Evolutionary conservation across 2,797 vertebrate species (phyloP).

Genomic region (Catamblyrhynchus diadema): DNA sequence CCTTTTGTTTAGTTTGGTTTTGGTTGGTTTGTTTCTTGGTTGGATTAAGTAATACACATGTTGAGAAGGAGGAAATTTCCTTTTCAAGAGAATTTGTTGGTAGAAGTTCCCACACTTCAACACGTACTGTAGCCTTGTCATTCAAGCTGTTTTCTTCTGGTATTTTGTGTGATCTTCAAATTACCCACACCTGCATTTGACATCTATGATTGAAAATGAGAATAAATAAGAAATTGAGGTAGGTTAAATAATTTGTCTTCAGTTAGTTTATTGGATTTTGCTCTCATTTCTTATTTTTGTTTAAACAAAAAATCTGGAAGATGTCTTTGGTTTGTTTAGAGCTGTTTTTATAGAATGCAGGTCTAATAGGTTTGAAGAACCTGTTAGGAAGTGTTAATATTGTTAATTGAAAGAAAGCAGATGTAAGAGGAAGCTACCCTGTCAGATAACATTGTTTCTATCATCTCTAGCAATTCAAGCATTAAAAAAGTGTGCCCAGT

Average conservation of each 20-base stretch:
- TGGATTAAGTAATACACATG: not conserved
- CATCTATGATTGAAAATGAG: not conserved
- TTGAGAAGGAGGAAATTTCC: not conserved
- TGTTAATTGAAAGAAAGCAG: not conserved
- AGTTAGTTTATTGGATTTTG: not conserved
- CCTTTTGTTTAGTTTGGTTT: not conserved
- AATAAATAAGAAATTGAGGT: not conserved
- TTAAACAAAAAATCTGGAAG: not conserved
- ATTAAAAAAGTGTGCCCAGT: not conserved
- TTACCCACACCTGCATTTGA: not conserved
- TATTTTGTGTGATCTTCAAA: not conserved
- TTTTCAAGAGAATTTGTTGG: not conserved
- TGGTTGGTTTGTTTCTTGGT: not conserved
- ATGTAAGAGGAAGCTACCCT: not conserved
- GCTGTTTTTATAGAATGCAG: not conserved
- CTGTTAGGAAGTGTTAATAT: not conserved
- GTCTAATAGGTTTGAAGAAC: not conserved
- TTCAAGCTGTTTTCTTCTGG: not conserved
- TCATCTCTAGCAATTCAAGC: not conserved
- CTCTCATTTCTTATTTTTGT: not conserved
- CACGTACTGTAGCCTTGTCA: not conserved
- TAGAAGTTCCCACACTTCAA: not conserved
- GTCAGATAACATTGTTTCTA: not conserved
- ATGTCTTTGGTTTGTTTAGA: not conserved
- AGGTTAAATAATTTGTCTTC: not conserved